Conservation (phyloP, 2,797 vertebrate species). For the Rhabdophis nuchalis region DNA sequence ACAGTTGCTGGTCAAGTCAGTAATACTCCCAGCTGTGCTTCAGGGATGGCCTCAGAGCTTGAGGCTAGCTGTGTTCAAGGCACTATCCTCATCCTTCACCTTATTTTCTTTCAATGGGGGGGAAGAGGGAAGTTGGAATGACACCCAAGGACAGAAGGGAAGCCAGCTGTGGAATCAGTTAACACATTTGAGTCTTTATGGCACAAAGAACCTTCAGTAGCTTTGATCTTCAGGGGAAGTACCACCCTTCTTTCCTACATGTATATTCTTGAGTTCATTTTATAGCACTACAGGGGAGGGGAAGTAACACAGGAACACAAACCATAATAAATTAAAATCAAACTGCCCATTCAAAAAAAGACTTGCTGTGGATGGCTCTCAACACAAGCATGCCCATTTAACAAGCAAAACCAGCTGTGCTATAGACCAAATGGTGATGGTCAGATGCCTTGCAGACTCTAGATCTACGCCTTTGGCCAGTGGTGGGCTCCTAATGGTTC, state of each 20-base stretch:
- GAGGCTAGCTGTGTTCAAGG: slow-evolving; percentile 62
- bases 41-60: slow-evolving; percentile 47
- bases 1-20: slow-evolving; percentile 58
- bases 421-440: slow-evolving; percentile 41
- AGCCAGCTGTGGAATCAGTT: slow-evolving; percentile 70
- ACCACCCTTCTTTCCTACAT: slow-evolving; percentile 68
- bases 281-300: slow-evolving; percentile 59
- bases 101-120: slow-evolving; percentile 38
- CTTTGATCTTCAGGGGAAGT: slow-evolving; percentile 58
- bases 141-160: slow-evolving; percentile 68
- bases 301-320: slow-evolving; percentile 46
- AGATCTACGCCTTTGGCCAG: slow-evolving; percentile 1
- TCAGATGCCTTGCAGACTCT: not conserved
- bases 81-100: slow-evolving; percentile 64
- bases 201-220: slow-evolving; percentile 76
- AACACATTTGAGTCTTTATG: slow-evolving; percentile 70
- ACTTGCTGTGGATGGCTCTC: slow-evolving; percentile 34
- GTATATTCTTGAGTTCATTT: slow-evolving; percentile 65
- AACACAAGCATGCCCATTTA: slow-evolving; percentile 43
- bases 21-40: slow-evolving; percentile 63
- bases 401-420: slow-evolving; percentile 46
- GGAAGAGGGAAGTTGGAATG: slow-evolving; percentile 52
- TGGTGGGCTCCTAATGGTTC: too few species aligned
- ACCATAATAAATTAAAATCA: slow-evolving; percentile 29
- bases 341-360: slow-evolving; percentile 44